These are phyloP conservation scores for Lottia scabra DNA, from an alignment of 2,888 invertebrate species.

Conservation along the genomic window DNA sequence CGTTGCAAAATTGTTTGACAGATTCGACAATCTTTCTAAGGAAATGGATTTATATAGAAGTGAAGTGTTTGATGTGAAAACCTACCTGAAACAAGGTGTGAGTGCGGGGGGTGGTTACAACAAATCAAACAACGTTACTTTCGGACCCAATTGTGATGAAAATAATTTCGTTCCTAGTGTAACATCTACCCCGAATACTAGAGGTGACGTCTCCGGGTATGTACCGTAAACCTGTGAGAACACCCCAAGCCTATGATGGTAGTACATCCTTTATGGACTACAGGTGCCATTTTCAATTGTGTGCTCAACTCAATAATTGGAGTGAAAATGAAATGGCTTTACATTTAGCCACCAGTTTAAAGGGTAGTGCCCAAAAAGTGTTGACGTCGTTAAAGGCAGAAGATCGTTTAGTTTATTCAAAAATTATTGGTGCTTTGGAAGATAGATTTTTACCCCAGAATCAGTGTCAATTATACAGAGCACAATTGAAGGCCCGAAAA, in stretches of 20 bases:
- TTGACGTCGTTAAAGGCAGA: not conserved
- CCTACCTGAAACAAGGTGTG: too few relatives aligned
- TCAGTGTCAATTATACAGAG: not conserved
- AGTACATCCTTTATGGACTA: not conserved
- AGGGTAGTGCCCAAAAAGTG: not conserved
- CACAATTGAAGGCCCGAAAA: not conserved
- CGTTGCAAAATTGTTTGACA: too few relatives aligned
- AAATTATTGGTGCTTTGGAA: not conserved
- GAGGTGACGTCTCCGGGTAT: too few relatives aligned
- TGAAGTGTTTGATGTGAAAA: too few relatives aligned
- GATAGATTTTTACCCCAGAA: not conserved
- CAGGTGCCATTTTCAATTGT: not conserved
- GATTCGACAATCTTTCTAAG: too few relatives aligned
- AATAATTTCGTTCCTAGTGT: too few relatives aligned
- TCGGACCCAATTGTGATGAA: too few relatives aligned
- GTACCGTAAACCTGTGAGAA: not conserved
- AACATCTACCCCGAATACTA: too few relatives aligned
- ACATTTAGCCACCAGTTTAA: not conserved
- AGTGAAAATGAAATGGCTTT: not conserved
- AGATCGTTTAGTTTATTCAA: not conserved
- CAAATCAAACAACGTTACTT: too few relatives aligned
- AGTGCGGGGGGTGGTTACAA: too few relatives aligned
- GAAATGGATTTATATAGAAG: too few relatives aligned
- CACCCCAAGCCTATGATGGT: not conserved
- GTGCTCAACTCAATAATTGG: not conserved